Base-by-base conservation (phyloP, 2,888 invertebrate genomes). In the Encarsia formosa region DNA sequence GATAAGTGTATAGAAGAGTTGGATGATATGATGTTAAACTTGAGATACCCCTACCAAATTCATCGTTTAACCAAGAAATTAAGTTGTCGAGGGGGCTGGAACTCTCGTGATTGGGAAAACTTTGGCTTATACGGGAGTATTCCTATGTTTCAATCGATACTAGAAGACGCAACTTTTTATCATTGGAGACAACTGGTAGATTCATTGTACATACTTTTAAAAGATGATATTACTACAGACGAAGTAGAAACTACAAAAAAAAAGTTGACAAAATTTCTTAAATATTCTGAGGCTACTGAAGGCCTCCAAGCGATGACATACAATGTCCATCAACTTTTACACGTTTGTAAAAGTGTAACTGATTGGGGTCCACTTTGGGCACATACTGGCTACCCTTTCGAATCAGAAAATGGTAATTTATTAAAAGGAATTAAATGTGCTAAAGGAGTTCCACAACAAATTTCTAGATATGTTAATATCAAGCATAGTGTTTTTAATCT, bases 241-340 rank as follows among this genome's bases (percentile, higher is more conserved):
- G 20, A 32, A 16, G 8, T 49, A 4, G 24, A 45, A 23, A 29
- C n/a, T n/a, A n/a, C n/a, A n/a, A n/a, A n/a, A n/a, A n/a, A n/a
- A n/a, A n/a, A n/a, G n/a, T n/a, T n/a, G n/a, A n/a, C n/a, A n/a
- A n/a, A n/a, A n/a, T n/a, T n/a, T n/a, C n/a, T n/a, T n/a, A n/a
- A n/a, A n/a, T n/a, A n/a, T n/a, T n/a, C n/a, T n/a, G n/a, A 26
- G 23, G 38, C 29, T 11, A n/a, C n/a, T n/a, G n/a, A n/a, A n/a
- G n/a, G n/a, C n/a, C n/a, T n/a, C n/a, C 20, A 16, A 22, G 40
- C 29, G 29, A 56, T 58, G 56, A 49, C 56, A 24, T 50, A 15
- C 37, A 58, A 56, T 44, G 37, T 56, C 22, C 53, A 58, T 24
- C 42, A 43, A 23, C 20, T 58, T n/a, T 24, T 56, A n/a, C 58